These are phyloP conservation scores for Microctenopoma steveboyesi DNA, from an alignment of 2,797 vertebrate genomes.

Conservation along the genomic window DNA sequence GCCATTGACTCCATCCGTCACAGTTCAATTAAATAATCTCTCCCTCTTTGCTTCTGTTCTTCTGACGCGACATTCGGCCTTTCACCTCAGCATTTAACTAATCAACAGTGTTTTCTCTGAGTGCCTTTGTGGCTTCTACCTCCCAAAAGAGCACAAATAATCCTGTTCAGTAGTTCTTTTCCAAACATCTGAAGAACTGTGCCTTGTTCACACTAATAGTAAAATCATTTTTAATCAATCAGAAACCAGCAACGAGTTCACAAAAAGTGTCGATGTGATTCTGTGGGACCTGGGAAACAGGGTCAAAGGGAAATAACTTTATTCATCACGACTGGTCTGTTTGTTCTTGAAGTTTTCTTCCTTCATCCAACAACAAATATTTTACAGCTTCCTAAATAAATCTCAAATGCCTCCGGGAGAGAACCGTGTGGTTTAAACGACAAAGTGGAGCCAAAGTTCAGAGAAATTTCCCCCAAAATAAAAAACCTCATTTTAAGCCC, in stretches of 20 bases:
- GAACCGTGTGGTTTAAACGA: neutral
- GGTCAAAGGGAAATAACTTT: slow-evolving; percentile 12
- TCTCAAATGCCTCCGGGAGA: neutral
- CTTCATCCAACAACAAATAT: slow-evolving; percentile 7
- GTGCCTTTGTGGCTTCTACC: slow-evolving; percentile 77
- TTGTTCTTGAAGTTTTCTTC: slow-evolving; percentile 2
- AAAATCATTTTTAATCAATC: slow-evolving; percentile 23
- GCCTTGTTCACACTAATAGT: slow-evolving; percentile 61
- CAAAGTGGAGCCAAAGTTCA: too few relatives aligned
- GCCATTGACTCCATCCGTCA: slow-evolving; percentile 11
- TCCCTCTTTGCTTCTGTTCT: slow-evolving; percentile 11
- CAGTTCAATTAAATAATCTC: neutral
- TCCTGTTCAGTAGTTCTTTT: slow-evolving; percentile 41
- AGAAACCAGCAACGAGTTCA: neutral
- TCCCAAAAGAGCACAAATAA: slow-evolving; percentile 77
- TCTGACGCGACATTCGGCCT: slow-evolving; percentile 32
- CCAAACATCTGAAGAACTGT: slow-evolving; percentile 50
- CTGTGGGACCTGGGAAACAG: neutral
- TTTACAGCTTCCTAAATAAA: neutral
- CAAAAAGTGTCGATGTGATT: neutral
- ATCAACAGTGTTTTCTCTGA: slow-evolving; percentile 49
- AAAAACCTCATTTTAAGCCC: neutral
- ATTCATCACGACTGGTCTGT: neutral
- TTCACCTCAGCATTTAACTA: slow-evolving; percentile 29
- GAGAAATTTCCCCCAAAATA: too few relatives aligned